Percentiles rank a stretch among this genome's conserved stretches.
Conservation (phyloP, 2,113 vertebrate genomes). For the Arenaria interpres region DNA sequence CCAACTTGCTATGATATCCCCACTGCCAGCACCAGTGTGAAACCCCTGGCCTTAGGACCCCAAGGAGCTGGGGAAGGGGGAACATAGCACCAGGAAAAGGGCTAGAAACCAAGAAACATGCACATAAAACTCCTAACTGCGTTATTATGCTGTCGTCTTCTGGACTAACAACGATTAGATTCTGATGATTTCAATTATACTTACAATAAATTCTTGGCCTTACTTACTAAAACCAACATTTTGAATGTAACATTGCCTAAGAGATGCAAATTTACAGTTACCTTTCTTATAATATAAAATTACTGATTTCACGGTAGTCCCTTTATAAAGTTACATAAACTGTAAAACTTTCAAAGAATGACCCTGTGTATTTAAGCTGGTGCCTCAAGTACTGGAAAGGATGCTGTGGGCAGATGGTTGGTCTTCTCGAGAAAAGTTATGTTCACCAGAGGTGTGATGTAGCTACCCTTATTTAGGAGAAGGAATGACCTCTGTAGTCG, state of each 20-base stretch:
- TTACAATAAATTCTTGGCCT: not conserved
- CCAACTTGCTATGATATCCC: rapidly evolving
- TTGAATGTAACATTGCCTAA: not conserved
- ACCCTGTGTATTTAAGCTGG: not conserved
- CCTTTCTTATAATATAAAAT: not conserved
- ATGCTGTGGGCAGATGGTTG: not conserved
- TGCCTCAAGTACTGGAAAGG: not conserved
- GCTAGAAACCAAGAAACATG: not conserved
- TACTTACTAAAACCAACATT: not conserved
- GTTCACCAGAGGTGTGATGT: rapidly evolving
- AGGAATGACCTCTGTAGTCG: not conserved
- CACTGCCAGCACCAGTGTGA: not conserved
- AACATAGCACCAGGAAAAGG: not conserved
- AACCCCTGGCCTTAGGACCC: not conserved
- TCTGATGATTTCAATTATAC: not conserved
- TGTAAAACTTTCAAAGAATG: not conserved
- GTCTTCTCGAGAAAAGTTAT: not conserved
- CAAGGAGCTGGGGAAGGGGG: not conserved
- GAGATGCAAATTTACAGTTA: not conserved
- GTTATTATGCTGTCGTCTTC: not conserved
- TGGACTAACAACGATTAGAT: not conserved
- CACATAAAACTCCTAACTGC: not conserved
- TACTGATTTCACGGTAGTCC: not conserved
- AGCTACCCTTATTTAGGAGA: not conserved
- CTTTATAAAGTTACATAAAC: not conserved